Evolutionary conservation across 2,888 invertebrate species (phyloP).

Genomic region (Thymelicus lineola): DNA sequence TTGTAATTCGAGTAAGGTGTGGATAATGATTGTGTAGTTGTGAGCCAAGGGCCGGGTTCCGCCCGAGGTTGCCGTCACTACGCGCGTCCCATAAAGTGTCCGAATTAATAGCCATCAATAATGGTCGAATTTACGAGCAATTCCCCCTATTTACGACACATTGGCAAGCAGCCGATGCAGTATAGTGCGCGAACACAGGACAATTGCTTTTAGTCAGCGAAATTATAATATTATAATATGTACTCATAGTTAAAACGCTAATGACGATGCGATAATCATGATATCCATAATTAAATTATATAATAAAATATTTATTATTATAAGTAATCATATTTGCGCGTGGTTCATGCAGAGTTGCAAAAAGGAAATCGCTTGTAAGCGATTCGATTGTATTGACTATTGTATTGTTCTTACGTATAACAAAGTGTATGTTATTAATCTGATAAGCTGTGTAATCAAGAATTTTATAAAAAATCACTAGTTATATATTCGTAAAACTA

Average conservation of each 20-base stretch:
- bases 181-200: constrained; percentile 55
- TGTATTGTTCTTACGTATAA: too few relatives aligned
- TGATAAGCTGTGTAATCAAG: too few relatives aligned
- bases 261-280: not conserved
- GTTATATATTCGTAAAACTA: too few relatives aligned
- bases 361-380: too few relatives aligned
- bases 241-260: not conserved
- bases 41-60: not conserved
- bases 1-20: not conserved
- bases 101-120: constrained; percentile 77
- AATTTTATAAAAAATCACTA: too few relatives aligned
- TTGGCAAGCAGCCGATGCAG: constrained; percentile 73
- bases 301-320: not conserved
- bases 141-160: constrained; percentile 77
- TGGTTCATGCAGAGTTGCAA: not conserved
- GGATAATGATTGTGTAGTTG: not conserved
- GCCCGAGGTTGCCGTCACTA: constrained; percentile 52
- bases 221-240: constrained; percentile 5
- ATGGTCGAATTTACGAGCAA: constrained; percentile 75
- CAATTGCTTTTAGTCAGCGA: constrained; percentile 23
- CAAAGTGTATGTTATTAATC: too few relatives aligned
- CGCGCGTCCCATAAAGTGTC: constrained; percentile 69
- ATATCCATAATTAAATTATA: not conserved
- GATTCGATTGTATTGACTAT: too few relatives aligned
- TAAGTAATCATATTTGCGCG: not conserved